Evolutionary conservation across 37 sponge, comb jelly and placozoan species (phyloP).

Genomic region (Halisarca cf. caerulea): DNA sequence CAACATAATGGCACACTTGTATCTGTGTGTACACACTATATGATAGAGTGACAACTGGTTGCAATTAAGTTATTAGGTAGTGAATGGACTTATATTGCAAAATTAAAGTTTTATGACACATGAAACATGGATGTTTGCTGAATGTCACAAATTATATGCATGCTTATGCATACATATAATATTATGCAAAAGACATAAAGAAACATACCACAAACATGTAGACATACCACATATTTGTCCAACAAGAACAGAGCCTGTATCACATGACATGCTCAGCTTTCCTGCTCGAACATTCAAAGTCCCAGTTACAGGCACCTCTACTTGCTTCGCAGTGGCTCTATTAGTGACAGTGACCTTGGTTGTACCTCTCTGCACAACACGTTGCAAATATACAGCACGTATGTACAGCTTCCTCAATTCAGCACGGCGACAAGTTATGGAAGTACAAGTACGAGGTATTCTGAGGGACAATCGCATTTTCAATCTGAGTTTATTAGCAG

Average conservation of each 20-base stretch:
- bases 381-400: no score
- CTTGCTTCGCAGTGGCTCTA: background rate
- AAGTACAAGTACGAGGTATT: background rate
- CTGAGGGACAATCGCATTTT: background rate
- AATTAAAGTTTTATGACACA: no score
- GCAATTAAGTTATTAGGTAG: no score
- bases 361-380: no score
- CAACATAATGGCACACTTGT: no score
- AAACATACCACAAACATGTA: no score
- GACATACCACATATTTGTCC: background rate
- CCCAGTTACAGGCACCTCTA: background rate
- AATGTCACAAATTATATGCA: no score
- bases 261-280: background rate
- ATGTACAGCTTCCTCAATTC: background rate
- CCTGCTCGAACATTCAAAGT: background rate
- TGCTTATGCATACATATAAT: no score
- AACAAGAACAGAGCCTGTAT: conserved; percentile 3
- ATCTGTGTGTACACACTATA: no score
- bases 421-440: background rate
- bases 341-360: background rate
- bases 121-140: no score
- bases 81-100: no score
- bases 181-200: no score
- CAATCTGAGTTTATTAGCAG: background rate
- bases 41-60: background rate